These are phyloP conservation scores for Acanthococcus lagerstroemiae DNA, from an alignment of 2,888 invertebrate species.

Conservation along the genomic window DNA sequence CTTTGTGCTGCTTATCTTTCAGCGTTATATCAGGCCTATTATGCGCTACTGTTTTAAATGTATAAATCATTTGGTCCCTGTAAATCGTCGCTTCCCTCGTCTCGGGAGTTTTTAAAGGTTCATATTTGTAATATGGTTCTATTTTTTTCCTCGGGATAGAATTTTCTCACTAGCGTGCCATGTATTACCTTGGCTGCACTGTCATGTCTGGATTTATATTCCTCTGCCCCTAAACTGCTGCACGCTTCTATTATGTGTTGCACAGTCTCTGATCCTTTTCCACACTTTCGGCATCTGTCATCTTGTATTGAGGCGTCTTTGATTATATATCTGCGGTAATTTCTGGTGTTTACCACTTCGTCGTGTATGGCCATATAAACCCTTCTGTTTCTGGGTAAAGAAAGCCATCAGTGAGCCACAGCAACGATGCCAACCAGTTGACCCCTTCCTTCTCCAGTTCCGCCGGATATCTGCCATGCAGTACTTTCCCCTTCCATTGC, in stretches of 20 bases:
- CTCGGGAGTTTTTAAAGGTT: background rate
- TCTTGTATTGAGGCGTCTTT: background rate
- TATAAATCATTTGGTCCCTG: background rate
- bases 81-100: background rate
- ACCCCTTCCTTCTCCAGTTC: no score
- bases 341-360: background rate
- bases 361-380: no score
- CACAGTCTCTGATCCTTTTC: background rate
- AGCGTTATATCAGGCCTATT: background rate
- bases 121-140: background rate
- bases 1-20: background rate
- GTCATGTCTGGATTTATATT: background rate
- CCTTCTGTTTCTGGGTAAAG: no score
- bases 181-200: background rate
- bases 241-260: background rate
- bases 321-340: background rate
- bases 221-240: background rate
- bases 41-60: background rate
- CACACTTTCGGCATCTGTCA: background rate
- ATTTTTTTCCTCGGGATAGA: background rate
- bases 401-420: no score
- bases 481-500: no score
- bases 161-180: background rate
- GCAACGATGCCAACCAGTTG: no score
- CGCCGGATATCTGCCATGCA: no score